Percentiles rank a stretch among this genome's conserved stretches.
Conservation (phyloP, 2,113 vertebrate genomes). For the Balaenoptera acutorostrata region DNA sequence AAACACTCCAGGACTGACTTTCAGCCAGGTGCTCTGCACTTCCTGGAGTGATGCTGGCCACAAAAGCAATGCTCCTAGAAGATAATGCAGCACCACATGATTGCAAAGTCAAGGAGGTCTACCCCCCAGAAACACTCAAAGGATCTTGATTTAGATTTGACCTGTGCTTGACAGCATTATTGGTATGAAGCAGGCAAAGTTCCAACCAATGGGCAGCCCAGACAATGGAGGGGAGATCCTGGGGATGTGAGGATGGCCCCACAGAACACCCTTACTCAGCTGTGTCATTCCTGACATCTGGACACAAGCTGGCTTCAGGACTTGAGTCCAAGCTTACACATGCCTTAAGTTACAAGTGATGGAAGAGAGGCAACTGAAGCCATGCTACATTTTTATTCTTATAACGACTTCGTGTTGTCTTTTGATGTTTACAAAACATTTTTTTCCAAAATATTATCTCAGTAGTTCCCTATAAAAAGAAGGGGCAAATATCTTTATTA, state of each 20-base stretch:
- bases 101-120: neutral
- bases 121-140: neutral
- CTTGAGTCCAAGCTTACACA: neutral
- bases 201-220: neutral
- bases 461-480: neutral
- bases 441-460: neutral
- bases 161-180: neutral
- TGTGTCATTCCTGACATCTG: neutral
- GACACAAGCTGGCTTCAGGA: neutral
- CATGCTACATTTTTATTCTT: neutral
- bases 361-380: neutral
- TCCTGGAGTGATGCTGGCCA: neutral
- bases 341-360: constrained; percentile 15
- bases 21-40: neutral
- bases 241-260: neutral
- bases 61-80: neutral
- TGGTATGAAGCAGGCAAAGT: neutral
- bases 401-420: neutral
- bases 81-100: neutral
- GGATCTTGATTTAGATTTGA: neutral
- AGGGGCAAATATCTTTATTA: neutral
- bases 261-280: neutral
- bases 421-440: neutral
- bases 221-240: neutral
- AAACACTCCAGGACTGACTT: neutral